phyloP scores from a whole-genome alignment of 2,113 vertebrate species.

The Cavia porcellus region DNA sequence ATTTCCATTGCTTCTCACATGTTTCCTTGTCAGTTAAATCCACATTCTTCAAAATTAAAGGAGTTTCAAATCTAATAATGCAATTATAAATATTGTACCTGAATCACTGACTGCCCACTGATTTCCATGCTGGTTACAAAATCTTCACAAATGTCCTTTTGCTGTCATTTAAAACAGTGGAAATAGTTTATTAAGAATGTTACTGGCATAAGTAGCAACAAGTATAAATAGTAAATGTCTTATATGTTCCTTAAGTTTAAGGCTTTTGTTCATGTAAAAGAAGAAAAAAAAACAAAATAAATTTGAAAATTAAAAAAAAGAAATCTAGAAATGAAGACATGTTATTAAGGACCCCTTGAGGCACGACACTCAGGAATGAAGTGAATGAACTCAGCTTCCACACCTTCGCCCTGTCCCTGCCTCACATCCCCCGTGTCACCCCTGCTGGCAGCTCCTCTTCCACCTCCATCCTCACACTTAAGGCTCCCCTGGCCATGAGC shows the following conservation, averaged over 20 bases:
- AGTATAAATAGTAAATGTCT: neutral
- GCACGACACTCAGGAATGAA: too few species aligned
- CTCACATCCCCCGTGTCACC: constrained; percentile 86
- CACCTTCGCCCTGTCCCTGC: too few species aligned
- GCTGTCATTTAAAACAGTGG: neutral
- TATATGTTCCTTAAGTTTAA: neutral
- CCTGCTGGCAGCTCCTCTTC: constrained; percentile 89
- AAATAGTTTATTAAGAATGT: neutral
- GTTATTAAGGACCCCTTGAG: neutral
- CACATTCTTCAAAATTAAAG: constrained; percentile 76
- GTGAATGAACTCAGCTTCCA: neutral
- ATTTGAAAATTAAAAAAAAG: neutral
- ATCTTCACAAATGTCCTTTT: neutral
- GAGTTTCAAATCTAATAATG: constrained; percentile 75
- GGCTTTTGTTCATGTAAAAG: constrained; percentile 13
- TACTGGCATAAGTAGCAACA: neutral
- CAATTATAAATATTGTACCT: constrained; percentile 69
- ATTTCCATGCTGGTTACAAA: neutral
- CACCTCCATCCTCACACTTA: constrained; percentile 91
- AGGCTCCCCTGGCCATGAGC: constrained; percentile 80
- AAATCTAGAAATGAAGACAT: neutral
- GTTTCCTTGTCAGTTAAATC: constrained; percentile 81
- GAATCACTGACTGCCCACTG: neutral
- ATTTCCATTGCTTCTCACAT: constrained; percentile 78
- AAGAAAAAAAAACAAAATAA: neutral